These are phyloP conservation scores for Clarias macrocephalus DNA, from an alignment of 2,113 vertebrate species.

Conservation along the genomic window DNA sequence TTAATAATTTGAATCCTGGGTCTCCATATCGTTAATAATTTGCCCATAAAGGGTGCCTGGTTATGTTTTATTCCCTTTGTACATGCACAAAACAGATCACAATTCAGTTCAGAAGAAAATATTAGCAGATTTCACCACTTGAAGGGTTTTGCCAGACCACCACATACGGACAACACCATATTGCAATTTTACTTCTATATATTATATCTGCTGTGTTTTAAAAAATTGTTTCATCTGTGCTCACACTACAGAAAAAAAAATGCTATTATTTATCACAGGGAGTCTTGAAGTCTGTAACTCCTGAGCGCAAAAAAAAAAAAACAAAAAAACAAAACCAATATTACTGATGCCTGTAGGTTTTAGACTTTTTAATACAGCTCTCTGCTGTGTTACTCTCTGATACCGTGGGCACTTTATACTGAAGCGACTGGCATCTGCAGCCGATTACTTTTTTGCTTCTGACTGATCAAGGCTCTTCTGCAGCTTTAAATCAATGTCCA, in stretches of 20 bases:
- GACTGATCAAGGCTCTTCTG: background rate
- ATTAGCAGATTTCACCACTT: background rate
- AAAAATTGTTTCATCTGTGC: background rate
- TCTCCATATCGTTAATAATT: background rate
- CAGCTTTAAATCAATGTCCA: slow-evolving; percentile 11
- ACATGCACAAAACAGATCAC: background rate
- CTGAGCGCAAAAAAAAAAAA: too few species aligned
- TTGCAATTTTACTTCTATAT: background rate
- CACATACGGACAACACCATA: background rate
- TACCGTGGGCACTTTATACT: background rate
- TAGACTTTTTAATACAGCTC: background rate
- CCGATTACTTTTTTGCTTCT: background rate
- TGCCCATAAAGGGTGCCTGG: background rate
- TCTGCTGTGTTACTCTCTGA: background rate
- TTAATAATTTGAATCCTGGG: background rate
- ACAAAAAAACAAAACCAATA: background rate
- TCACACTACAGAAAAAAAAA: background rate
- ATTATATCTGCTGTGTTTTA: background rate
- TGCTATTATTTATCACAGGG: background rate
- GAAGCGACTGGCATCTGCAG: background rate
- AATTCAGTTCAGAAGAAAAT: background rate
- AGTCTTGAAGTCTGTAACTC: too few species aligned
- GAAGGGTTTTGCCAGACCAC: background rate
- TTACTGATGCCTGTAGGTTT: background rate
- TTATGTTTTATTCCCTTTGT: background rate